These are phyloP conservation scores for honey bee (Apis mellifera) DNA, from an alignment of 1,140 invertebrate genomes.

Conservation along the genomic window DNA sequence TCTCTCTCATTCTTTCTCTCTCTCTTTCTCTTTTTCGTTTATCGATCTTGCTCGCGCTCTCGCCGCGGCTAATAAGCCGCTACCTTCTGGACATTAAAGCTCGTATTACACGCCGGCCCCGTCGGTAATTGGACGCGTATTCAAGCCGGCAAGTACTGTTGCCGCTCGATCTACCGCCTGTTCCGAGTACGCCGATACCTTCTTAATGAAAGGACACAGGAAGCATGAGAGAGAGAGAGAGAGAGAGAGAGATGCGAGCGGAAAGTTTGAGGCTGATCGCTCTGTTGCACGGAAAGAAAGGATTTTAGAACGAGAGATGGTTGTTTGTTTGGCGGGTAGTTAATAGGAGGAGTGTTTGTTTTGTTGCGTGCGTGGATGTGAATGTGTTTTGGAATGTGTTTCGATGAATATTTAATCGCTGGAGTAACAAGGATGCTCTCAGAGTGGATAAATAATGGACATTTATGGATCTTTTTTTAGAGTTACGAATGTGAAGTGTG, in stretches of 20 bases:
- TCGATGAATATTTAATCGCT: not conserved
- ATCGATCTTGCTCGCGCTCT: not conserved
- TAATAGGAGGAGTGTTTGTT: not conserved
- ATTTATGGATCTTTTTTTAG: too few species aligned
- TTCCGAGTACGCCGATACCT: conserved; percentile 42
- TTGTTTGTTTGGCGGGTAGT: not conserved
- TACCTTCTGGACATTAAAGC: conserved; percentile 56
- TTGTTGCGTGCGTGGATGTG: not conserved
- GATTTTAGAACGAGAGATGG: too few species aligned
- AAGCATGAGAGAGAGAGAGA: conserved; percentile 10
- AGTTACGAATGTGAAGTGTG: too few species aligned
- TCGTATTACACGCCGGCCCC: conserved; percentile 64
- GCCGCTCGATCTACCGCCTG: conserved; percentile 18
- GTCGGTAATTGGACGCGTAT: conserved; percentile 69
- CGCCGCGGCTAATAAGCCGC: conserved; percentile 68
- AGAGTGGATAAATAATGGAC: too few species aligned
- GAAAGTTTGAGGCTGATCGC: not conserved
- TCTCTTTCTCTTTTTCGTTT: not conserved
- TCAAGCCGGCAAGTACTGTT: conserved; percentile 37
- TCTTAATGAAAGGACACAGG: conserved; percentile 47
- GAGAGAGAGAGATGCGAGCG: not conserved
- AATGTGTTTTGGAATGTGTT: not conserved
- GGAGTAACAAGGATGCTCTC: too few species aligned
- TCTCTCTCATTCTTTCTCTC: too few species aligned
- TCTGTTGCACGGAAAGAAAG: not conserved